These are phyloP conservation scores for Clepsis dumicolana DNA, from an alignment of 2,888 invertebrate genomes.

Conservation along the genomic window DNA sequence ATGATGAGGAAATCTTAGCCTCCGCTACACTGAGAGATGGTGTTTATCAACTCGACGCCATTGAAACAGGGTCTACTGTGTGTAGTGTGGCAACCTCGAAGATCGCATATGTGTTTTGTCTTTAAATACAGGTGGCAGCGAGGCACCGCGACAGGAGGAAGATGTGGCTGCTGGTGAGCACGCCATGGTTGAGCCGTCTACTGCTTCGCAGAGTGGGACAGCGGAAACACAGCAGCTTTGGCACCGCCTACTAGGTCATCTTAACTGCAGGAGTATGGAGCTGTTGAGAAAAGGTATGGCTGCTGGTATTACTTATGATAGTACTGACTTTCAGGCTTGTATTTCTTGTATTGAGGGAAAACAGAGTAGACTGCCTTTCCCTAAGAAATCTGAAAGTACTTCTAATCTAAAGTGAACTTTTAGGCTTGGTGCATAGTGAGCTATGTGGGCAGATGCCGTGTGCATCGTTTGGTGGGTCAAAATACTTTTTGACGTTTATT, in stretches of 20 bases:
- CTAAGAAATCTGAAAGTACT: background rate
- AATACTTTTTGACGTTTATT: background rate
- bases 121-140: too few species aligned
- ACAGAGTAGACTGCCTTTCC: background rate
- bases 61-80: too few species aligned
- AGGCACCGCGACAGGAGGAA: too few species aligned
- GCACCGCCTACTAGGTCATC: slow-evolving; percentile 6
- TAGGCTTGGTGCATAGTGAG: background rate
- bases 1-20: background rate
- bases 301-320: too few species aligned
- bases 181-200: too few species aligned
- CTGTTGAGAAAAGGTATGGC: background rate
- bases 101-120: too few species aligned
- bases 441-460: too few species aligned
- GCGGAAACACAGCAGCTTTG: background rate
- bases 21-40: background rate
- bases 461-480: background rate
- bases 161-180: too few species aligned
- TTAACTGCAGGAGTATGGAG: slow-evolving; percentile 6
- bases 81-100: too few species aligned
- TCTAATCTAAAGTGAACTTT: background rate
- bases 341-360: slow-evolving; percentile 7
- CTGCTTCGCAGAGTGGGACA: too few species aligned
- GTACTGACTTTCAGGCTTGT: background rate
- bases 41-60: background rate